Percentiles rank a stretch among this genome's conserved stretches.
Conservation (phyloP, 2,888 invertebrate species). For the Trisateles emortualis region DNA sequence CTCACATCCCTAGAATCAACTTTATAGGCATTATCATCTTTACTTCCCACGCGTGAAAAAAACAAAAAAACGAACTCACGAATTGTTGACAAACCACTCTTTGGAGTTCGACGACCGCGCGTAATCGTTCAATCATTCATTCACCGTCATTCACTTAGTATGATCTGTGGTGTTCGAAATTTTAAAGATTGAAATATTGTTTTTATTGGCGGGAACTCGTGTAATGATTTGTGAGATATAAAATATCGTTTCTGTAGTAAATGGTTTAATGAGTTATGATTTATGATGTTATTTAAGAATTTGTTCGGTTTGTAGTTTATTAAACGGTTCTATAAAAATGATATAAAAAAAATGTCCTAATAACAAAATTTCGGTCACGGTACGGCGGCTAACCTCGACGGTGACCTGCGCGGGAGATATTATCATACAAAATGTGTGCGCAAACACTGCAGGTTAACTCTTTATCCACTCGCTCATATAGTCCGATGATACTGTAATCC, state of each 20-base stretch:
- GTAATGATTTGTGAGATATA: not conserved
- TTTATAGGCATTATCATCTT: slow-evolving; percentile 19
- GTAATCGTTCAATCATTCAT: slow-evolving; percentile 51
- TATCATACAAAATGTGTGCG: too few species aligned
- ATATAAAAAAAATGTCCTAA: too few species aligned
- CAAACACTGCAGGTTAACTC: too few species aligned
- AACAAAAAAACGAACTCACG: slow-evolving; percentile 34
- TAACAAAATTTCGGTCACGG: too few species aligned
- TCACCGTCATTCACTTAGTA: slow-evolving; percentile 28
- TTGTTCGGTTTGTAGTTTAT: too few species aligned
- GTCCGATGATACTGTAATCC: too few species aligned
- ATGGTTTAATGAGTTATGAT: too few species aligned
- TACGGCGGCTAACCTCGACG: too few species aligned
- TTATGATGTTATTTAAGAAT: too few species aligned
- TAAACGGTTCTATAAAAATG: too few species aligned
- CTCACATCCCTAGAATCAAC: slow-evolving; percentile 11
- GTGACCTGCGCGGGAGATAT: too few species aligned
- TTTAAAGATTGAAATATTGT: not conserved
- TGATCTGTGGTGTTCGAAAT: slow-evolving; percentile 10
- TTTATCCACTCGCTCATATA: too few species aligned
- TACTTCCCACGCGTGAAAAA: slow-evolving; percentile 44
- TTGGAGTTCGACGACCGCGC: slow-evolving; percentile 34
- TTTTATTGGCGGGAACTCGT: not conserved
- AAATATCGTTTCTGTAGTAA: not conserved
- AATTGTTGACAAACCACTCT: slow-evolving; percentile 53